Evolutionary conservation across 1,140 invertebrate genomes (phyloP).

Genomic region (Protaetia brevitarsis): DNA sequence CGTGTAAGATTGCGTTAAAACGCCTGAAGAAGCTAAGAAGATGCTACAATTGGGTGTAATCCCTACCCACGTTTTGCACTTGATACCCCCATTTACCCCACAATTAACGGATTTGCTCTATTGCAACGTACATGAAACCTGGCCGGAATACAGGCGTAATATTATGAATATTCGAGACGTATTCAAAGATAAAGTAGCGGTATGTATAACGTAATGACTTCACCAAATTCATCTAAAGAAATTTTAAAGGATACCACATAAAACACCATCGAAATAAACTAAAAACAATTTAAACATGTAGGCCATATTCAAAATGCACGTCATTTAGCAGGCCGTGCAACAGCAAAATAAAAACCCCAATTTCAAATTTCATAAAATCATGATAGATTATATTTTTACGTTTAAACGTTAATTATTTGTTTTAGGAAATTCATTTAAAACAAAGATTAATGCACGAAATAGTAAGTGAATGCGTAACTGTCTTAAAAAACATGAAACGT

Average conservation of each 20-base stretch:
- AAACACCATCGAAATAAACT: too few relatives aligned
- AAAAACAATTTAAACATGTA: too few relatives aligned
- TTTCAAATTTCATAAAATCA: too few relatives aligned
- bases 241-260: too few relatives aligned
- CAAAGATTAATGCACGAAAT: slow-evolving; percentile 33
- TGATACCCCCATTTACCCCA: slow-evolving; percentile 45
- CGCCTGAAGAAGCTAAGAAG: slow-evolving; percentile 48
- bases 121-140: slow-evolving; percentile 36
- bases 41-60: slow-evolving; percentile 50
- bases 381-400: too few relatives aligned
- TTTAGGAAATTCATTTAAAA: slow-evolving; percentile 37
- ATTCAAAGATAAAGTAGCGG: slow-evolving; percentile 38
- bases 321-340: too few relatives aligned
- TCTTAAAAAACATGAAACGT: slow-evolving; percentile 34
- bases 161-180: slow-evolving; percentile 37
- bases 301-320: too few relatives aligned
- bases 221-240: not conserved
- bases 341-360: too few relatives aligned
- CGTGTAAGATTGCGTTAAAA: slow-evolving; percentile 51
- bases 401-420: too few relatives aligned
- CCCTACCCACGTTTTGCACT: slow-evolving; percentile 53
- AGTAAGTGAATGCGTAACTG: slow-evolving; percentile 34
- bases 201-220: too few relatives aligned
- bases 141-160: slow-evolving; percentile 41
- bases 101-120: slow-evolving; percentile 40